Base-by-base conservation (phyloP, 2,888 invertebrate species). In the Lypha dubia region DNA sequence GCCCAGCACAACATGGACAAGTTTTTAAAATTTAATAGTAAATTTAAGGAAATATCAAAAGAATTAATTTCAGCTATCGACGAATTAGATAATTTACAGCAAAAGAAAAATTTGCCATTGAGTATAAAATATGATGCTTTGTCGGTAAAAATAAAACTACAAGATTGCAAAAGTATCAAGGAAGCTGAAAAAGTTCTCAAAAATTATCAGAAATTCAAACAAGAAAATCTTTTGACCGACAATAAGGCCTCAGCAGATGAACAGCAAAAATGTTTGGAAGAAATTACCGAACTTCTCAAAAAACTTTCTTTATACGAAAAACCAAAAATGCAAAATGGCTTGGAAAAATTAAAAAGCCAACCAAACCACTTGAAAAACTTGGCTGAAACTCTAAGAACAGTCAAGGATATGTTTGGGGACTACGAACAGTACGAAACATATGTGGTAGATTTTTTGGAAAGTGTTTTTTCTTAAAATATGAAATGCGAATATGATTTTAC, bases 321-420 rank as follows among this genome's bases (percentile, higher is more conserved):
- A n/a, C 35, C 67, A 0, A 46, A 67, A 67, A 49, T 67, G 32
- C 58, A 67, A 49, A 9, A 58, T 15, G 56, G 35, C 5, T n/a
- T 74, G 20, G 17, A 63, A 6, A 3, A 63, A 17, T 7, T 79
- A 5, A 17, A 41, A 13, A 32, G 22, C 8, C 63, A 81, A 62
- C 68, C 67, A 3, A 15, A 60, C 9, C 6, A 60, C 2, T 17
- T 71, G 3, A 62, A 44, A 13, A 17, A 20, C 0, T 22, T 79
- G 51, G 56, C 63, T 3, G 56, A 56, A 0, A 22, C 44, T 7
- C 70, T 79, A 9, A 53, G 13, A 44, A 28, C 22, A 7, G 7
- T 44, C 13, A 4, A n/a, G 3, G 4, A 20, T 6, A 8, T 41
- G 5, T 51, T 32, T 8, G 28, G 24, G 17, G 70, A 56, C n/a